Evolutionary conservation across 2,888 invertebrate species (phyloP), one percentile per base, ranked within the genome.

Genomic region (Salticus scenicus): DNA sequence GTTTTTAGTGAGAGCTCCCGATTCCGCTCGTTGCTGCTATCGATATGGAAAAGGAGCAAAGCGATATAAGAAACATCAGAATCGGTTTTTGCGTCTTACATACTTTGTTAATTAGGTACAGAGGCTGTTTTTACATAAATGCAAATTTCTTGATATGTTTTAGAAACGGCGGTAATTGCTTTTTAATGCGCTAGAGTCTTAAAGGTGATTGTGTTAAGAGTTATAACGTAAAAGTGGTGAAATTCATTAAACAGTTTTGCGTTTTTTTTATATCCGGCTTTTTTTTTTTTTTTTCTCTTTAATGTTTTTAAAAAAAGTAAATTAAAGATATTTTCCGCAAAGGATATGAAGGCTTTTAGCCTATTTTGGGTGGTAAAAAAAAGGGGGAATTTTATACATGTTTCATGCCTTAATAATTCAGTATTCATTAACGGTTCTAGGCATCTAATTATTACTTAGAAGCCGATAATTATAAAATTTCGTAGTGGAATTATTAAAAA

Each of bases 71-170:
- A 27, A 24, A 64, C 31, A 81, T 57, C 57, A 12, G 72, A 81
- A 77, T 73, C 72, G 67, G 66, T 84, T 84, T 83, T 77, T 84
- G 72, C 42, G 47, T 31, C 69, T 77, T 73, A 30, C 47, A 31
- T 81, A 69, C 81, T 30, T 73, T 31, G 70, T 66, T 77, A 84
- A 84, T 84, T 77, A 77, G 64, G 28, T 28, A 27, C 37, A 17
- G 57, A 74, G 33, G 33, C 20, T 33, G 57, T 74, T 74, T 74
- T 57, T 64, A 24, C 51, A 41, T 28, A 63, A 63, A 74, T 74
- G 37, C 63, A 74, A 75, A 69, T 73, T 81, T 75, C 69, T 81
- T 81, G 74, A 75, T 70, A 31, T 33, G 73, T 74, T 80, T 73
- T 67, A 33, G 67, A 28, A 42, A 28, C 24, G 24, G 28, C 66